phyloP scores from a whole-genome alignment of 2,797 vertebrate species.

The Arctocebus calabarensis region DNA sequence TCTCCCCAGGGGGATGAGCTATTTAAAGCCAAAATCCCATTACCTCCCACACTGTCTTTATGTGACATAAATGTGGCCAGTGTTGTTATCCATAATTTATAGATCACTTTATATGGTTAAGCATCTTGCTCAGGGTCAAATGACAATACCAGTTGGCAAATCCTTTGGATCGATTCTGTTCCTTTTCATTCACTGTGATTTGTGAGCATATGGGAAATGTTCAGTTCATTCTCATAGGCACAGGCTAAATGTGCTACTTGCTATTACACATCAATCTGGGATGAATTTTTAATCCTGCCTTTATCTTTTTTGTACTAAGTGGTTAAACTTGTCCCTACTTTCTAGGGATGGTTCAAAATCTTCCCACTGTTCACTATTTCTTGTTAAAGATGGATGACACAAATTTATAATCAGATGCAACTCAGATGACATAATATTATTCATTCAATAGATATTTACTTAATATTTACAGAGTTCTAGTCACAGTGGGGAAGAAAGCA shows the following conservation, averaged over 20 bases:
- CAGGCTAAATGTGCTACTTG: background rate
- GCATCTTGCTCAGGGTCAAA: background rate
- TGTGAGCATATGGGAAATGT: background rate
- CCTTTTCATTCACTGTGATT: conserved; percentile 36
- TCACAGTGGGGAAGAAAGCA: background rate
- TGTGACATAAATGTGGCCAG: background rate
- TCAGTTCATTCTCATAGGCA: background rate
- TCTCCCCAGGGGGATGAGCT: background rate
- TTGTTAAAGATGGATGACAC: background rate
- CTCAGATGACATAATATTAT: background rate
- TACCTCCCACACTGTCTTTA: background rate
- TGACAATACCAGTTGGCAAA: conserved; percentile 32
- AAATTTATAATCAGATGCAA: background rate
- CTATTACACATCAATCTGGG: background rate
- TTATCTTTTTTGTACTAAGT: background rate
- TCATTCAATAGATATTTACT: background rate
- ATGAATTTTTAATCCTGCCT: background rate
- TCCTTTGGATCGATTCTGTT: conserved; percentile 24
- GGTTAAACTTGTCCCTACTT: background rate
- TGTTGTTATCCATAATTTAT: conserved; percentile 32
- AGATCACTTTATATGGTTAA: background rate
- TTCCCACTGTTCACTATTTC: background rate
- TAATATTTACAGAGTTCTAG: background rate
- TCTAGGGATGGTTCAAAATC: background rate
- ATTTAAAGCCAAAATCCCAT: conserved; percentile 39